Conservation (phyloP, 1,140 invertebrate genomes). For the Laupala kohalensis region DNA sequence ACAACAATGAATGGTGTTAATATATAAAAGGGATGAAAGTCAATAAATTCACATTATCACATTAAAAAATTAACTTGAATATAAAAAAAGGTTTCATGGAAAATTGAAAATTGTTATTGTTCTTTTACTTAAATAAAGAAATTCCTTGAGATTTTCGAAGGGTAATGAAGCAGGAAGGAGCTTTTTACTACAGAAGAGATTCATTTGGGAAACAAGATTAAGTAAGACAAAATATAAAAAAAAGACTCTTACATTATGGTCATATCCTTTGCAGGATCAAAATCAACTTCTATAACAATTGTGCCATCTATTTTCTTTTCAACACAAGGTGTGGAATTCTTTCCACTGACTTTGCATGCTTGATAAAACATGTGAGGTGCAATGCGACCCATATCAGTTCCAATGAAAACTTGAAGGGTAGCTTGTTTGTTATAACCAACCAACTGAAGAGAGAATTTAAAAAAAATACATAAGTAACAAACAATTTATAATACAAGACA, state of each 20-base stretch:
- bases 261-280: slow-evolving; percentile 82
- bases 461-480: neutral
- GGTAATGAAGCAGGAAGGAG: neutral
- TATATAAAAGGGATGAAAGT: too few species aligned
- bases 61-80: too few species aligned
- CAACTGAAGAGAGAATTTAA: slow-evolving; percentile 29
- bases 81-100: neutral
- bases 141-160: neutral
- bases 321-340: slow-evolving; percentile 86
- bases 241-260: slow-evolving; percentile 45
- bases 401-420: slow-evolving; percentile 84
- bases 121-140: neutral
- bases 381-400: slow-evolving; percentile 73
- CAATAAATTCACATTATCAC: too few species aligned
- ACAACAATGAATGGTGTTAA: too few species aligned
- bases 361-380: slow-evolving; percentile 91
- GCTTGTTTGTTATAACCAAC: slow-evolving; percentile 74
- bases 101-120: neutral
- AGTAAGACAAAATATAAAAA: neutral
- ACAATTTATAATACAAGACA: neutral
- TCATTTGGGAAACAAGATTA: neutral
- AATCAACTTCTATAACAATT: slow-evolving; percentile 81
- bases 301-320: slow-evolving; percentile 85
- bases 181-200: neutral
- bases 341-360: slow-evolving; percentile 86